Evolutionary conservation across 2,888 invertebrate genomes (phyloP), one percentile per base, ranked within the genome.

Genomic region (Tenodera sinensis): DNA sequence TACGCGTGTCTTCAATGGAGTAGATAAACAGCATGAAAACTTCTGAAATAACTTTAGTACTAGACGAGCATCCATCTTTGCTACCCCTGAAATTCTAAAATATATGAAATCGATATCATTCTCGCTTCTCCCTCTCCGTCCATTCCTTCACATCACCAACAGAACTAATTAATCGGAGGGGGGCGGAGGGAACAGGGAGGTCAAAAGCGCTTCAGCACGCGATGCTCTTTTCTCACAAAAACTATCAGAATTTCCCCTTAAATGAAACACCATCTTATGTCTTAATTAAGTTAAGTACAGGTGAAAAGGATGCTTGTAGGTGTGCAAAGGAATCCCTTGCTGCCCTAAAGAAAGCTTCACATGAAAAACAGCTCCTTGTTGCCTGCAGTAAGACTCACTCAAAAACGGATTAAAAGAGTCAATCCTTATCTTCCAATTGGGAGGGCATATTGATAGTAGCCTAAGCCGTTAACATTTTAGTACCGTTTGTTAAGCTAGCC

Each of bases 81-180:
- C 34, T 85, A 89, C 89, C 89, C 89, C 89, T 89, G 89, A 30
- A 28, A 82, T 85, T 71, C 81, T 47, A 85, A 83, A 42, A 83
- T 85, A 89, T 85, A 89, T 89, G 89, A 89, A 89, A 89, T 89
- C 89, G 89, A 89, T 89, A 89, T 89, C 34, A 89, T 89, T 89
- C 83, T 47, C 34, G n/a, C 27, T 27, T 9, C 88, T 54, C 30
- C 81, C 30, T 28, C 28, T 71, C 84, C 84, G 84, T 47, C 88
- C 28, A 28, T 71, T 85, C 85, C 83, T 84, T 83, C 84, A 83
- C 81, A 28, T 71, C 42, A 34, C 88, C 85, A 89, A 85, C 71
- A 86, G 86, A 86, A 86, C 89, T 89, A 89, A 89, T 89, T 89
- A 89, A 89, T 82, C 89, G 89, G 86, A 28, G 28, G 86, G 28